phyloP scores from a whole-genome alignment of 37 sponge, comb jelly and placozoan species.

The Axinella damicornis region DNA sequence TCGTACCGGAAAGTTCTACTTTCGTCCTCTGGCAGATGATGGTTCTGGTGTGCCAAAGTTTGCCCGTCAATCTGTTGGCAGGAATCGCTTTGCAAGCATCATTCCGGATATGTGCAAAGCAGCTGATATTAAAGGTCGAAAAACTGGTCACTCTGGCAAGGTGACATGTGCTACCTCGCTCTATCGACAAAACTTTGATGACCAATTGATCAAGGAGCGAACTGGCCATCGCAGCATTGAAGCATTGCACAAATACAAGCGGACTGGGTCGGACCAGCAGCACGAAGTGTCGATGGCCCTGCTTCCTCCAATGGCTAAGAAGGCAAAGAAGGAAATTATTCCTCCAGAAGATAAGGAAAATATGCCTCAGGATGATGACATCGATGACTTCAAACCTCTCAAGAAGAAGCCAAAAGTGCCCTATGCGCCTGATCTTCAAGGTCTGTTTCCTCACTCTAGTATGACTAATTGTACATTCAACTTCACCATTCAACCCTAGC shows the following conservation, averaged over 20 bases:
- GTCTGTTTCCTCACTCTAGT: conserved; percentile 22
- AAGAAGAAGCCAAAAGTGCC: conserved; percentile 20
- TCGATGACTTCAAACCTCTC: background rate
- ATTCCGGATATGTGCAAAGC: conserved; percentile 43
- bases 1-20: conserved; percentile 19
- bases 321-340: background rate
- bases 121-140: conserved; percentile 32
- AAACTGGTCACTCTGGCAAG: conserved; percentile 28
- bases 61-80: conserved; percentile 27
- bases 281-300: conserved; percentile 33
- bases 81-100: conserved; percentile 1
- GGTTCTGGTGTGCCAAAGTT: conserved; percentile 23
- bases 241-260: conserved; percentile 41
- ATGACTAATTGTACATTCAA: conserved; percentile 31
- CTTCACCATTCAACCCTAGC: background rate
- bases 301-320: background rate
- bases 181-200: conserved; percentile 12
- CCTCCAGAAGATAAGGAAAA: no score
- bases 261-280: conserved; percentile 34
- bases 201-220: conserved; percentile 26
- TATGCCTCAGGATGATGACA: background rate
- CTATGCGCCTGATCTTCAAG: background rate
- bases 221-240: conserved; percentile 28
- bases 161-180: conserved; percentile 38
- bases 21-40: conserved; percentile 29